These are phyloP conservation scores for Eleginops maclovinus DNA, from an alignment of 2,113 vertebrate species.

Conservation along the genomic window DNA sequence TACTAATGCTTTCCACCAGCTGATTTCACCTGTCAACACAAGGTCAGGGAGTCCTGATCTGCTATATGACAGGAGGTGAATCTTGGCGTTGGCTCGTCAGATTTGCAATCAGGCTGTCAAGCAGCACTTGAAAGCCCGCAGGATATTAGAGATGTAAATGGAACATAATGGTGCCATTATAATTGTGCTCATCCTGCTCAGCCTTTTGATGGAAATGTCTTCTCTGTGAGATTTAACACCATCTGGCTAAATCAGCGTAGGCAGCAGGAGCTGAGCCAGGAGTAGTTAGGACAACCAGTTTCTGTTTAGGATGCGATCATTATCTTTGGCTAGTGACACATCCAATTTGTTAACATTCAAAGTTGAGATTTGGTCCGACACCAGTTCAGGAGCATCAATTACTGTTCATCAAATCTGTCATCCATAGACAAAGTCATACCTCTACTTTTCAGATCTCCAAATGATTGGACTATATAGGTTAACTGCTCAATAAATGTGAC, in stretches of 20 bases:
- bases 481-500: neutral
- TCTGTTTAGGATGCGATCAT: constrained; percentile 59
- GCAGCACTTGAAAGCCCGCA: constrained; percentile 42
- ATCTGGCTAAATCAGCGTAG: constrained; percentile 69
- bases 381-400: constrained; percentile 1
- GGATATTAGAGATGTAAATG: constrained; percentile 70
- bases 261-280: constrained; percentile 36
- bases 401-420: constrained; percentile 11
- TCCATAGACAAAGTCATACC: neutral
- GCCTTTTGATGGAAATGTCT: constrained; percentile 61
- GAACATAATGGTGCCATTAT: constrained; percentile 64
- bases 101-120: constrained; percentile 51
- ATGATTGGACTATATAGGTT: neutral
- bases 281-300: constrained; percentile 54
- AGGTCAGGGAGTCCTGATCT: constrained; percentile 52
- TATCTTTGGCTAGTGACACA: constrained; percentile 58
- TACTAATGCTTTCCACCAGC: constrained; percentile 40
- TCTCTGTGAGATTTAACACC: constrained; percentile 54
- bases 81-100: constrained; percentile 15
- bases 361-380: constrained; percentile 1
- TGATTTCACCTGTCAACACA: constrained; percentile 49
- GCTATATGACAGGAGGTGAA: neutral
- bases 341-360: constrained; percentile 43
- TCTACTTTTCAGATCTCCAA: neutral
- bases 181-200: constrained; percentile 61